A percentile compares a stretch with the other conserved stretches of the same genome.
Conservation (phyloP, 2,888 invertebrate species). For the Chelonus formosanus region DNA sequence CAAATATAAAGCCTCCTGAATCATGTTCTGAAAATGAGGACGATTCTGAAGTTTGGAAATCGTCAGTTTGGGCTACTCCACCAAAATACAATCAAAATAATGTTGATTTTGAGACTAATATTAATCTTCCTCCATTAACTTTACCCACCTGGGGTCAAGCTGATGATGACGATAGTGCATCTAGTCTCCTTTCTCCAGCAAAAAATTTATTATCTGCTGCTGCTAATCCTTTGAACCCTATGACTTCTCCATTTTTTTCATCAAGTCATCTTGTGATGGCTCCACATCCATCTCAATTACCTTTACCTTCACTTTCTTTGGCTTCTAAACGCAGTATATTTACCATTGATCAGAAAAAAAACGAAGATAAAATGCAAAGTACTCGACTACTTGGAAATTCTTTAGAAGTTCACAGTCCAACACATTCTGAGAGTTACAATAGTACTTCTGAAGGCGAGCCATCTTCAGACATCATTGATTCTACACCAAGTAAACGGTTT, state of each 20-base stretch:
- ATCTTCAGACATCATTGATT: constrained; percentile 33
- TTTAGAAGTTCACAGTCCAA: constrained; percentile 42
- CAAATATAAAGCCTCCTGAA: constrained; percentile 66
- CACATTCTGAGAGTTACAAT: constrained; percentile 43
- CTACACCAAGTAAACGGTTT: constrained; percentile 54
- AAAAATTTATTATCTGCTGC: constrained; percentile 58
- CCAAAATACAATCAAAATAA: constrained; percentile 52
- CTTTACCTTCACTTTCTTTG: constrained; percentile 58
- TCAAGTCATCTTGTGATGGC: constrained; percentile 50
- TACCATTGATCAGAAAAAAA: constrained; percentile 33
- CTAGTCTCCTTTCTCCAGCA: constrained; percentile 57
- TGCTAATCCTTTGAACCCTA: constrained; percentile 59
- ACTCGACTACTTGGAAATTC: constrained; percentile 39
- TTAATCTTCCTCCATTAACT: constrained; percentile 57
- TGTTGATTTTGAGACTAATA: constrained; percentile 49
- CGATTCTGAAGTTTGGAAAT: constrained; percentile 51
- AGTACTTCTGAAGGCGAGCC: constrained; percentile 42
- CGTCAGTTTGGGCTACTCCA: constrained; percentile 59
- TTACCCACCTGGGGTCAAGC: constrained; percentile 55
- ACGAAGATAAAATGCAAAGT: constrained; percentile 25
- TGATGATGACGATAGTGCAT: constrained; percentile 44
- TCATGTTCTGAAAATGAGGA: constrained; percentile 58
- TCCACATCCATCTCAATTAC: constrained; percentile 62
- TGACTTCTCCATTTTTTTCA: constrained; percentile 56
- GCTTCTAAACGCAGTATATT: constrained; percentile 51